Evolutionary conservation across 2,113 vertebrate species (phyloP).

Genomic region (Paracanthobrama guichenoti): DNA sequence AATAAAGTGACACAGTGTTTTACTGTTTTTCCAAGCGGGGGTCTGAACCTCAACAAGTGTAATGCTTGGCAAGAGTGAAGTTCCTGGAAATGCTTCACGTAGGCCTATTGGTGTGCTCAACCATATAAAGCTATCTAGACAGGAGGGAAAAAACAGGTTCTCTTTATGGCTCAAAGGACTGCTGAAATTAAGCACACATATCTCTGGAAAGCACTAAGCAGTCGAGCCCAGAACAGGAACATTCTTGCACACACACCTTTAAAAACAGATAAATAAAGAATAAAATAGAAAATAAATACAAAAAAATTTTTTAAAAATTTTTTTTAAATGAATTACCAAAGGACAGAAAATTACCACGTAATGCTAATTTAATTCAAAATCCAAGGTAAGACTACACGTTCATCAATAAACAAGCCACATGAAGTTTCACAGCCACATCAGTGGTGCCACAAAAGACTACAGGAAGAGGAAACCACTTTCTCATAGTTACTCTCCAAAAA

Average conservation of each 20-base stretch:
- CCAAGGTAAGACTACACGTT: not conserved
- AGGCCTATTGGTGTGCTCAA: not conserved
- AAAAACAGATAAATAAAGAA: not conserved
- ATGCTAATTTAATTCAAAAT: not conserved
- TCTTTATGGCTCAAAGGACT: not conserved
- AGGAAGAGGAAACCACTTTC: not conserved
- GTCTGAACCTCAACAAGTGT: not conserved
- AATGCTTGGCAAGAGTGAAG: not conserved
- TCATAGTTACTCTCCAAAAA: not conserved
- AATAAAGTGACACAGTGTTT: slow-evolving; percentile 1
- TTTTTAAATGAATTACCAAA: not conserved
- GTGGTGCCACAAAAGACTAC: not conserved
- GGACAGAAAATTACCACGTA: not conserved
- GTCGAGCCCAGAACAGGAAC: not conserved
- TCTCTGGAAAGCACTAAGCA: slow-evolving; percentile 19
- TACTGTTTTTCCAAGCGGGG: not conserved
- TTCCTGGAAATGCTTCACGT: not conserved
- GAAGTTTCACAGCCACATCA: not conserved
- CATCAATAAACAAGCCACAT: not conserved
- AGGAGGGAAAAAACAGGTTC: not conserved
- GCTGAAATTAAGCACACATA: not conserved
- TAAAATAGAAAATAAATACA: not conserved
- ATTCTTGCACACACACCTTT: not conserved
- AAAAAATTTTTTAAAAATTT: not conserved
- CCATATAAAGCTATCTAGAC: not conserved